These are phyloP conservation scores for Trichosurus vulpecula DNA, from an alignment of 2,797 vertebrate species.

Conservation along the genomic window DNA sequence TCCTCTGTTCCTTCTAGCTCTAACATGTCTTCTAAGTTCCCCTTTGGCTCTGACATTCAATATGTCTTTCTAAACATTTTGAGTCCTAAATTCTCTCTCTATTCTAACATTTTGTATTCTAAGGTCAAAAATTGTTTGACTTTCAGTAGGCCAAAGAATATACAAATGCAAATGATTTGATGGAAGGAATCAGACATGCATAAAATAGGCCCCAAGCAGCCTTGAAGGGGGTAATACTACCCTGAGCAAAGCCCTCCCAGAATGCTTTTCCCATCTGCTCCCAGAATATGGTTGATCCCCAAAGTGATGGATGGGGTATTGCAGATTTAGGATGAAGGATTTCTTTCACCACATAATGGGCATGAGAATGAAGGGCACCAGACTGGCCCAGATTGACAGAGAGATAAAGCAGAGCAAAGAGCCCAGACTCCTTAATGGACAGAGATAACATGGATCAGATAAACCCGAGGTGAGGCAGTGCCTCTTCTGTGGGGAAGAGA, in stretches of 20 bases:
- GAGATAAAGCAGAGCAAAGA: conserved; percentile 34
- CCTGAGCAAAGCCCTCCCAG: neutral
- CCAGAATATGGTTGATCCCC: neutral
- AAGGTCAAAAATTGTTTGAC: neutral
- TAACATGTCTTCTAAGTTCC: neutral
- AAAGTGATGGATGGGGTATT: conserved; percentile 35
- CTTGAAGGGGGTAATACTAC: conserved; percentile 48
- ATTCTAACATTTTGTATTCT: neutral
- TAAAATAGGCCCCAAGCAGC: conserved; percentile 17
- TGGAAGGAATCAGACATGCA: neutral
- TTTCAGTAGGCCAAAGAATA: conserved; percentile 14
- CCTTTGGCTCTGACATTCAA: neutral
- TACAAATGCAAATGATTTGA: conserved; percentile 6
- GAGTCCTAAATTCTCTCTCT: neutral
- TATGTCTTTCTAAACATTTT: neutral
- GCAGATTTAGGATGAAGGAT: conserved; percentile 1
- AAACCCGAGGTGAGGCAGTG: neutral
- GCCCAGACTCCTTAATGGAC: neutral
- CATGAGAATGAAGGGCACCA: conserved; percentile 30
- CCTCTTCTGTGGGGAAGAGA: conserved; percentile 41
- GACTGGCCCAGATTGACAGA: conserved; percentile 22
- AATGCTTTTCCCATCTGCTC: neutral
- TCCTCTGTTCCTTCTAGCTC: neutral
- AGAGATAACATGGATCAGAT: conserved; percentile 39
- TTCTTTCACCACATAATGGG: neutral